Conservation (phyloP, 2,113 vertebrate species). For the Elgaria multicarinata region DNA sequence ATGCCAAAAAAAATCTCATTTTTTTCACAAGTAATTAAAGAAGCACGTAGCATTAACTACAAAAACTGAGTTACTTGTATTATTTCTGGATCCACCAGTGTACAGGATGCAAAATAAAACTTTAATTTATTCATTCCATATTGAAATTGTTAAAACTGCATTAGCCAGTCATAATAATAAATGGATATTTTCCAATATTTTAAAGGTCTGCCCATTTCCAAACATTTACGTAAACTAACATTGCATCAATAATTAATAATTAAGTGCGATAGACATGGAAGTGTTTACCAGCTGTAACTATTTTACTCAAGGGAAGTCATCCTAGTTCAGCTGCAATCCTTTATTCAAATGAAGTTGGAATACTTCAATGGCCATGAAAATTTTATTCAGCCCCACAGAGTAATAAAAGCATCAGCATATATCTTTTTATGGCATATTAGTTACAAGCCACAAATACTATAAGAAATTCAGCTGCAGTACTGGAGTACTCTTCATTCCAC, state of each 20-base stretch:
- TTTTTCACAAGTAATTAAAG: neutral
- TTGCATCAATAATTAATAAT: neutral
- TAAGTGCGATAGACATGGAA: neutral
- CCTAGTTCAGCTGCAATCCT: neutral
- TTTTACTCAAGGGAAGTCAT: neutral
- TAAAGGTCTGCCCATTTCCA: neutral
- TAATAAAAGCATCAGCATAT: neutral
- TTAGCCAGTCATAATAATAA: neutral
- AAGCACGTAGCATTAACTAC: neutral
- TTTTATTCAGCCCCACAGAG: conserved; percentile 19
- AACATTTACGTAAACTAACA: neutral
- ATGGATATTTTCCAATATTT: neutral
- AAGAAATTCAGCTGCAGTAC: conserved; percentile 32
- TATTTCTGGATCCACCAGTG: neutral
- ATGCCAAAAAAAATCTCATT: too few relatives aligned
- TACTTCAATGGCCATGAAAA: conserved; percentile 14
- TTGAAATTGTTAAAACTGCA: neutral
- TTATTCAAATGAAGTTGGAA: conserved; percentile 4
- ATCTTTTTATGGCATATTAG: conserved; percentile 6
- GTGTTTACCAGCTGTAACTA: neutral
- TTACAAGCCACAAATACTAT: neutral
- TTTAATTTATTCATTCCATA: neutral
- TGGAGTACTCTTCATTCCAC: conserved; percentile 29
- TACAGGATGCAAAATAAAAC: neutral
- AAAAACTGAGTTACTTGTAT: neutral